Conservation (phyloP, 2,113 vertebrate species). For the Psittacus erithacus region DNA sequence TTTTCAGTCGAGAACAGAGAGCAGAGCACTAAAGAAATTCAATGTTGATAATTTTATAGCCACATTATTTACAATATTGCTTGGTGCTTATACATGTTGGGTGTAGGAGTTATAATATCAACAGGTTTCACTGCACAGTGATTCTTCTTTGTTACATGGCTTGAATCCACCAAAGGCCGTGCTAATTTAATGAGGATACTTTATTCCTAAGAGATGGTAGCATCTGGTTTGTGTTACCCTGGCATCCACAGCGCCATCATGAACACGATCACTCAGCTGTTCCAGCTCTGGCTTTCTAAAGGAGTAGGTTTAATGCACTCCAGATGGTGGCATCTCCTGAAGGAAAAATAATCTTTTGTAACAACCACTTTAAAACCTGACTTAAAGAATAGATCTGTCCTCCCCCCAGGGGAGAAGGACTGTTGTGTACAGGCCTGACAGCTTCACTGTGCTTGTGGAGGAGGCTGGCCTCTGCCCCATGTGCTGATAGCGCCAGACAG, state of each 20-base stretch:
- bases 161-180: background rate
- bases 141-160: constrained; percentile 22
- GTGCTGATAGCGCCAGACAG: background rate
- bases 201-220: constrained; percentile 40
- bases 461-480: background rate
- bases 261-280: constrained; percentile 65
- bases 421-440: background rate
- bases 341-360: constrained; percentile 42
- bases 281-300: constrained; percentile 65
- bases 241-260: constrained; percentile 47
- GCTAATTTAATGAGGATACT: constrained; percentile 42
- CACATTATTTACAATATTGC: background rate
- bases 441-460: background rate
- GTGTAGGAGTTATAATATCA: background rate
- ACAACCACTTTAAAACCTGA: constrained; percentile 55
- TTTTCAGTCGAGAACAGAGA: background rate
- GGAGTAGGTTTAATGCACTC: constrained; percentile 61
- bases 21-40: background rate
- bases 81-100: background rate
- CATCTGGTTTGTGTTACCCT: constrained; percentile 71
- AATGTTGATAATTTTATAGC: background rate
- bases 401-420: background rate
- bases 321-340: constrained; percentile 69
- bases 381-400: constrained; percentile 7
- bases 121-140: background rate